These are phyloP conservation scores for Apodemia mormo DNA, from an alignment of 2,888 invertebrate species.

Conservation along the genomic window DNA sequence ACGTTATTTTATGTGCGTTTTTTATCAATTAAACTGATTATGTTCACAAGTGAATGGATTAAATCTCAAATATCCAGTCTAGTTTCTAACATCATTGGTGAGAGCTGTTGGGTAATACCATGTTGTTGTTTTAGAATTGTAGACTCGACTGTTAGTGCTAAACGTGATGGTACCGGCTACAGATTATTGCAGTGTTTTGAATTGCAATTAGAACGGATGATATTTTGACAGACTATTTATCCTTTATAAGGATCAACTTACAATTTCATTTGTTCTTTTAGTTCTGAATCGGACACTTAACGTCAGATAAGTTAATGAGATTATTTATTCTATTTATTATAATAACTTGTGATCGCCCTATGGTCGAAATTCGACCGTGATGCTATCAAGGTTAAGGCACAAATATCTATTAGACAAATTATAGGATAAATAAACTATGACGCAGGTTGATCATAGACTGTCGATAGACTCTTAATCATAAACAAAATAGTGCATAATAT, in stretches of 20 bases:
- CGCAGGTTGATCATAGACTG: too few relatives aligned
- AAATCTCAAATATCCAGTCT: neutral
- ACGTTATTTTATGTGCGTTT: too few relatives aligned
- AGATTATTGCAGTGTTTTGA: constrained; percentile 56
- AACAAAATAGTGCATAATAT: too few relatives aligned
- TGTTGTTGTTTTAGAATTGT: constrained; percentile 43
- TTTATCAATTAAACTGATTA: too few relatives aligned
- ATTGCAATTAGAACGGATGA: constrained; percentile 52
- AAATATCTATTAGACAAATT: too few relatives aligned
- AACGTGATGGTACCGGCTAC: constrained; percentile 31
- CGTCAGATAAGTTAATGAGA: neutral
- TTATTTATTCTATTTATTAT: too few relatives aligned
- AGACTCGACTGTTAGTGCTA: constrained; percentile 41
- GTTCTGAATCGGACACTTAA: neutral
- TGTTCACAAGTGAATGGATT: neutral
- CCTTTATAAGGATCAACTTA: constrained; percentile 2
- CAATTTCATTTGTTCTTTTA: neutral
- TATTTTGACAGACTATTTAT: constrained; percentile 54
- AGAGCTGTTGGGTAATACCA: constrained; percentile 43
- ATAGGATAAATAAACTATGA: too few relatives aligned
- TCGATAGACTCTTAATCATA: too few relatives aligned
- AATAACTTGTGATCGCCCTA: too few relatives aligned
- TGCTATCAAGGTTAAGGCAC: too few relatives aligned
- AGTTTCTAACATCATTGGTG: constrained; percentile 39
- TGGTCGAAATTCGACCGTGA: too few relatives aligned